Conservation (phyloP, 1,140 invertebrate species). For the Cheumatopsyche charites region DNA sequence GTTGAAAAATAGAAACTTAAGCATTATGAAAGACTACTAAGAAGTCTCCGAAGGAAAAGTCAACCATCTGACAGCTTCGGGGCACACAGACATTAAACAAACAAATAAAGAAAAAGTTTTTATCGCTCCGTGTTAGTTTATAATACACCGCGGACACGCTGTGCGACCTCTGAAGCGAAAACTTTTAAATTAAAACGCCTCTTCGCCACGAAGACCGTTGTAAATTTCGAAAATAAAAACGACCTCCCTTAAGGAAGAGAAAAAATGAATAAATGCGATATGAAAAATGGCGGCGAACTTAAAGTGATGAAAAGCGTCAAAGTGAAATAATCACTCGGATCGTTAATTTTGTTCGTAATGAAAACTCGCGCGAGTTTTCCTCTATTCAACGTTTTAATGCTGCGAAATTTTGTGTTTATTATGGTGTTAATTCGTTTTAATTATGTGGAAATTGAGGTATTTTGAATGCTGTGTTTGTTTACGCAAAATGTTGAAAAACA, state of each 20-base stretch:
- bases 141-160: conserved; percentile 21
- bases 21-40: too few species aligned
- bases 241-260: background rate
- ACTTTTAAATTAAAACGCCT: conserved; percentile 8
- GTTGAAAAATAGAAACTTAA: too few species aligned
- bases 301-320: background rate
- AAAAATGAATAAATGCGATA: background rate
- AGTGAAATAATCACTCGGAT: conserved; percentile 11
- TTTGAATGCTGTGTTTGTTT: too few species aligned
- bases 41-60: too few species aligned
- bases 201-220: too few species aligned
- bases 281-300: background rate
- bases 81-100: conserved; percentile 17
- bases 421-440: background rate
- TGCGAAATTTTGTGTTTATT: too few species aligned
- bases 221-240: background rate
- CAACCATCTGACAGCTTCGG: background rate
- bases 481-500: too few species aligned
- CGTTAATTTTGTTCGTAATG: background rate
- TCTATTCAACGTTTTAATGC: too few species aligned
- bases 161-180: background rate
- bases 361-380: background rate
- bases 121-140: conserved; percentile 11
- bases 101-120: conserved; percentile 28
- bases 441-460: background rate